Percentiles rank a stretch among this genome's conserved stretches.
phyloP scores from a whole-genome alignment of 2,888 invertebrate genomes.

The Lordiphosa fenestrarum region DNA sequence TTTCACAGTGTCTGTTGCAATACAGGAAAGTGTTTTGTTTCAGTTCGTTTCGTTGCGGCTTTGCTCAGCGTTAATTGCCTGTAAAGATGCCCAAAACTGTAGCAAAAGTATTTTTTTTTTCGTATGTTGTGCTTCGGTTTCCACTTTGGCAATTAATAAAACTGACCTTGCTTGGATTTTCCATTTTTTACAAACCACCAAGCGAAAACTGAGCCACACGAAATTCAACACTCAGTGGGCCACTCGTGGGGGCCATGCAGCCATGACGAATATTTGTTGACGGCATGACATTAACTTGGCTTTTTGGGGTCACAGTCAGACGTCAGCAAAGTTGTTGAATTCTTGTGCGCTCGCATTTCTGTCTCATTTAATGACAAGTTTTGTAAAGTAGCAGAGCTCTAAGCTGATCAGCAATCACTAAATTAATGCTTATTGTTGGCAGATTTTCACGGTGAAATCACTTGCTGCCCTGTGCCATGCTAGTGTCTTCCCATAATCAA shows the following conservation, averaged over 20 bases:
- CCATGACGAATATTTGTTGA: conserved; percentile 72
- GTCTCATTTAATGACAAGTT: conserved; percentile 55
- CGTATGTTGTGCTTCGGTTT: conserved; percentile 10
- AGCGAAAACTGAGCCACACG: conserved; percentile 35
- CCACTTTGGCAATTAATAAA: conserved; percentile 60
- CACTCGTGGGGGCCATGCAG: conserved; percentile 58
- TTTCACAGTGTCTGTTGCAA: conserved; percentile 65
- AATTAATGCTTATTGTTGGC: conserved; percentile 35
- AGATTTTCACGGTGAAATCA: conserved; percentile 24
- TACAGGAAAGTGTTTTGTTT: conserved; percentile 66
- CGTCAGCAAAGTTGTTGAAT: conserved; percentile 55
- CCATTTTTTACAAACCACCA: conserved; percentile 47
- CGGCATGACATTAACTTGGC: conserved; percentile 69
- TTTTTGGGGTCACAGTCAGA: conserved; percentile 66
- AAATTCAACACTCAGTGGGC: conserved; percentile 34
- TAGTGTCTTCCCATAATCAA: conserved; percentile 64
- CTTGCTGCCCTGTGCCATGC: conserved; percentile 20
- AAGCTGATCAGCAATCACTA: conserved; percentile 11
- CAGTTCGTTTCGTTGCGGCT: conserved; percentile 17
- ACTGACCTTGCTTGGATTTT: conserved; percentile 68
- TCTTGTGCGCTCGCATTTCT: conserved; percentile 51
- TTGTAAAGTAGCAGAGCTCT: conserved; percentile 12
- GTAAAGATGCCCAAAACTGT: conserved; percentile 64
- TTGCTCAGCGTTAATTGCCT: conserved; percentile 64
- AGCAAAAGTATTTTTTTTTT: conserved; percentile 29